phyloP scores from a whole-genome alignment of 2,888 invertebrate species.

The Noctua pronuba region DNA sequence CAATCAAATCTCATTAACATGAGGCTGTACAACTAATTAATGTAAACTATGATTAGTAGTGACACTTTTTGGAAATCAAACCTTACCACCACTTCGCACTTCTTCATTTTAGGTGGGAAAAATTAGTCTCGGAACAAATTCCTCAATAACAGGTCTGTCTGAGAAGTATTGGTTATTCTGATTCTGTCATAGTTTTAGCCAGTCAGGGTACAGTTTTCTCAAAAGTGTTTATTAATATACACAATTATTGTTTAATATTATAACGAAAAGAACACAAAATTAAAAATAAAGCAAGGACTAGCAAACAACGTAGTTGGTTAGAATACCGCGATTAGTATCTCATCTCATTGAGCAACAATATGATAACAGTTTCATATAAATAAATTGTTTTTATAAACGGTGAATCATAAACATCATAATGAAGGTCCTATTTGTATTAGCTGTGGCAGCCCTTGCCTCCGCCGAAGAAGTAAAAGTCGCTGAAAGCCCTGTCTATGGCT shows the following conservation, averaged over 20 bases:
- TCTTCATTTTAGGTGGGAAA: background rate
- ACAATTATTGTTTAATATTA: too few relatives aligned
- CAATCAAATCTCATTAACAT: background rate
- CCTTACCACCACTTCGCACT: background rate
- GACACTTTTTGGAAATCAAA: background rate
- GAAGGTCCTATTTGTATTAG: constrained; percentile 23
- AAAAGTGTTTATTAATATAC: background rate
- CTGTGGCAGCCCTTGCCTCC: constrained; percentile 52
- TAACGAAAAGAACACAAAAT: background rate
- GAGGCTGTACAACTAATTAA: background rate
- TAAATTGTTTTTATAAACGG: constrained; percentile 1
- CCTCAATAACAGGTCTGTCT: background rate
- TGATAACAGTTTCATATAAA: constrained; percentile 39
- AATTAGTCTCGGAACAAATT: background rate
- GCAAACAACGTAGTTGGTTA: background rate
- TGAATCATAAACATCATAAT: constrained; percentile 12
- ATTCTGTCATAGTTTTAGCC: too few relatives aligned
- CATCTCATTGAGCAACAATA: constrained; percentile 26
- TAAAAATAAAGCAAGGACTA: background rate
- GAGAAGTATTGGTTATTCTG: background rate
- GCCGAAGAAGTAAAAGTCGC: constrained; percentile 33
- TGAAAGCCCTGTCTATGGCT: constrained; percentile 62
- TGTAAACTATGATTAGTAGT: background rate
- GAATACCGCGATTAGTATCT: background rate
- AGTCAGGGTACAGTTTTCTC: background rate